Conservation (phyloP, 2,113 vertebrate genomes). For the Crotalus tigris region DNA sequence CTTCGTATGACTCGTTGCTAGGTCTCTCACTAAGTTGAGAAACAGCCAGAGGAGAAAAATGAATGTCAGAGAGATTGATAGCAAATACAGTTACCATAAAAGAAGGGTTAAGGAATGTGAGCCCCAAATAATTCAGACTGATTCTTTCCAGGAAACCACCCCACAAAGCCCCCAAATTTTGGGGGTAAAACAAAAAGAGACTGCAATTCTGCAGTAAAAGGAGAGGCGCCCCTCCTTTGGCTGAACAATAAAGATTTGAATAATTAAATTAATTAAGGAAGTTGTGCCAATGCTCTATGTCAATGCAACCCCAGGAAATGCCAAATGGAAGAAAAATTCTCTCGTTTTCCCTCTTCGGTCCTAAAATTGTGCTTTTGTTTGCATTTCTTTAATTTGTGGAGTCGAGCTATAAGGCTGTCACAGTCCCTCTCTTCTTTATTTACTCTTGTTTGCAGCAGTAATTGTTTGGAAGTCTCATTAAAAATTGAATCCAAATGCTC, state of each 20-base stretch:
- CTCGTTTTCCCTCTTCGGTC: neutral
- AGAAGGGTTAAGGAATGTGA: neutral
- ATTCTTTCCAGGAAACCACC: neutral
- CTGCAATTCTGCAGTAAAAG: neutral
- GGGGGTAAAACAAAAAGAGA: neutral
- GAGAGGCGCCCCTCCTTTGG: neutral
- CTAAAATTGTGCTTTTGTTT: conserved; percentile 26
- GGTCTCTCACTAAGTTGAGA: neutral
- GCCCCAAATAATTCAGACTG: neutral
- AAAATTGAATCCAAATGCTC: conserved; percentile 32
- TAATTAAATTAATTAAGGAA: conserved; percentile 58
- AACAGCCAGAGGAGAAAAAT: neutral
- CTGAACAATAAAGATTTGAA: conserved; percentile 37
- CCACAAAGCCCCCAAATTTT: conserved; percentile 9
- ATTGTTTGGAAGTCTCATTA: conserved; percentile 27
- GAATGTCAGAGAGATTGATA: too few species aligned
- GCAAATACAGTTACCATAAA: neutral
- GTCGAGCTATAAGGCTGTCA: neutral
- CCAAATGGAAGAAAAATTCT: conserved; percentile 52
- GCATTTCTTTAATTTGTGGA: conserved; percentile 28
- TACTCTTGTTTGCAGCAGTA: conserved; percentile 14
- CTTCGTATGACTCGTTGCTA: neutral
- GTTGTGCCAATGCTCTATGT: conserved; percentile 32
- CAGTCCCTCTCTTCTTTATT: neutral
- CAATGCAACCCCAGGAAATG: conserved; percentile 22